phyloP scores from a whole-genome alignment of 2,888 invertebrate species.

The Sceliomorpha sp. region DNA sequence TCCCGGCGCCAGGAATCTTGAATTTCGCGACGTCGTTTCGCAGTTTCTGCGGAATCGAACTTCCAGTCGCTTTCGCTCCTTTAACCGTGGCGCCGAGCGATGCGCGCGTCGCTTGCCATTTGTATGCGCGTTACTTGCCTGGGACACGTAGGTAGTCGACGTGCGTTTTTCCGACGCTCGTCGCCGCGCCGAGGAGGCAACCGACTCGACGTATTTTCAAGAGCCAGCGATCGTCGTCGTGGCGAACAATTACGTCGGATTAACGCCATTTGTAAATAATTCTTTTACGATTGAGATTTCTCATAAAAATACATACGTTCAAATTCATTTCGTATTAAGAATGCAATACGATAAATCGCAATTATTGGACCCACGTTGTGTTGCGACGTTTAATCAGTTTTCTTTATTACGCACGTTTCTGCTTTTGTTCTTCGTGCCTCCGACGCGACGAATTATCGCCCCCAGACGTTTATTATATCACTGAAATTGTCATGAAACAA shows the following conservation, averaged over 20 bases:
- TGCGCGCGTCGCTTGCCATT: conserved; percentile 66
- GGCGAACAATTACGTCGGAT: too few species aligned
- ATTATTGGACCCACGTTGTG: too few species aligned
- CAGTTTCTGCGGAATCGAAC: too few species aligned
- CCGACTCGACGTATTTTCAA: too few species aligned
- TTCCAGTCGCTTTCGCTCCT: conserved; percentile 76
- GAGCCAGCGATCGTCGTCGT: too few species aligned
- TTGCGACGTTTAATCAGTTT: conserved; percentile 14
- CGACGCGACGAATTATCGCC: conserved; percentile 28
- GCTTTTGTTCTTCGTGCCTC: conserved; percentile 17
- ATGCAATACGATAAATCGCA: too few species aligned
- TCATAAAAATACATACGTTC: too few species aligned
- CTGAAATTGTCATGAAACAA: conserved; percentile 30
- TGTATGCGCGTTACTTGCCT: conserved; percentile 28
- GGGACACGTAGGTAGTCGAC: too few species aligned
- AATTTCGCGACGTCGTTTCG: conserved; percentile 39
- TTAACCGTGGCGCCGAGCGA: conserved; percentile 68
- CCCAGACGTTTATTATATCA: conserved; percentile 41
- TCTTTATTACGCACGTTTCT: background rate
- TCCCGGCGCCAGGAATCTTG: conserved; percentile 42
- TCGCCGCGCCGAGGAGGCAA: background rate
- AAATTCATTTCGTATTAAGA: too few species aligned
- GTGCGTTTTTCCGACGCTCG: conserved; percentile 18
- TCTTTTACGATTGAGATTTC: too few species aligned
- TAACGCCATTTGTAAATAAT: too few species aligned